Evolutionary conservation across 2,797 vertebrate species (phyloP).

Genomic region (Perdix hodgsoniae): DNA sequence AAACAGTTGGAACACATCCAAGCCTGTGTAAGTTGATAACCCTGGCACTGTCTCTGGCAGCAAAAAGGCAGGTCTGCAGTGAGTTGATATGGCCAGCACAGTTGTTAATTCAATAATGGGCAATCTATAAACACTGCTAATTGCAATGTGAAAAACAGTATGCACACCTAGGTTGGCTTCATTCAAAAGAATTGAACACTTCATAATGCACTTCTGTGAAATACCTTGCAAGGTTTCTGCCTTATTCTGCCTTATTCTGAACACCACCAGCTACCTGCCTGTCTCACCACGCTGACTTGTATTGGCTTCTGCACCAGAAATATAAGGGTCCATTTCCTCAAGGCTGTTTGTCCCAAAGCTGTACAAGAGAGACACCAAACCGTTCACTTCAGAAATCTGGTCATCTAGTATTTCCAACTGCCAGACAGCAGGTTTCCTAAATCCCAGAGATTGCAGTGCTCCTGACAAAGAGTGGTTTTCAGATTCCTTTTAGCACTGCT

Average conservation of each 20-base stretch:
- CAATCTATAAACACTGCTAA: conserved; percentile 84
- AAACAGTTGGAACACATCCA: conserved; percentile 85
- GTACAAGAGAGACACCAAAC: conserved; percentile 35
- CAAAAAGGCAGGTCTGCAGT: conserved; percentile 82
- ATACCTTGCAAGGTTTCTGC: conserved; percentile 33
- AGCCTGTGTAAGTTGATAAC: conserved; percentile 86
- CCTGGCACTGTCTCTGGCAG: conserved; percentile 83
- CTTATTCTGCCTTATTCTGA: conserved; percentile 7
- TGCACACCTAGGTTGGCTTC: conserved; percentile 67
- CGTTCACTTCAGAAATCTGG: conserved; percentile 54
- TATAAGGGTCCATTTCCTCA: conserved; percentile 32
- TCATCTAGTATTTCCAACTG: conserved; percentile 40
- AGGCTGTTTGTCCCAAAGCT: conserved; percentile 51
- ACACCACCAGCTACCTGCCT: not conserved
- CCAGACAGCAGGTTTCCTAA: conserved; percentile 30
- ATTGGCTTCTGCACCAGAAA: conserved; percentile 18
- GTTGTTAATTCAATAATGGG: conserved; percentile 81
- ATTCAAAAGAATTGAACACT: conserved; percentile 32
- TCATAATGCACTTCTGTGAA: conserved; percentile 26
- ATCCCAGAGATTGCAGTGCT: conserved; percentile 2
- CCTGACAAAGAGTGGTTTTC: conserved; percentile 30
- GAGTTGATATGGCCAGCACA: conserved; percentile 79
- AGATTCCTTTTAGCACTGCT: not conserved
- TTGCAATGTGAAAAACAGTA: conserved; percentile 76
- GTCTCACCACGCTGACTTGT: not conserved